Percentiles rank a stretch among this genome's conserved stretches.
phyloP scores from a whole-genome alignment of 2,888 invertebrate genomes.

The Eulithis prunata region DNA sequence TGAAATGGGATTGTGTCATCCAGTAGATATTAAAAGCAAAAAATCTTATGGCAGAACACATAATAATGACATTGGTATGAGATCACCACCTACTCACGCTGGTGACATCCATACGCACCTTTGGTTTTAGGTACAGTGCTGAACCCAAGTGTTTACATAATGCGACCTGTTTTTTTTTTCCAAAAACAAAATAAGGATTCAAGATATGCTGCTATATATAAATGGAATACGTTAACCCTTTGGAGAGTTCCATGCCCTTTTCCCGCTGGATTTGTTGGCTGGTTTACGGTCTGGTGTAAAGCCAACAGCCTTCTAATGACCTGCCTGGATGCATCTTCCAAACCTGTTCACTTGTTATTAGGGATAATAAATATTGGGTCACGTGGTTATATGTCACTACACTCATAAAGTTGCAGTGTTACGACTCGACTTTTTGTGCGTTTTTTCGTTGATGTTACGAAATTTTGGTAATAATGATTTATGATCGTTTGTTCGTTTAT shows the following conservation, averaged over 20 bases:
- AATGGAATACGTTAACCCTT: conserved; percentile 28
- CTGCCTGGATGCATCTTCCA: conserved; percentile 21
- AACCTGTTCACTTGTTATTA: conserved; percentile 27
- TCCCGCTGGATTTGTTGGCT: background rate
- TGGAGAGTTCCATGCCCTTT: conserved; percentile 32
- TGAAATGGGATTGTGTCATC: no score
- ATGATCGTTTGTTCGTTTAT: no score
- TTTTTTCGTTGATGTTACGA: conserved; percentile 4
- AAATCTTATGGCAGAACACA: background rate
- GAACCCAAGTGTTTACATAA: background rate
- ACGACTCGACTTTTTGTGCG: conserved; percentile 12
- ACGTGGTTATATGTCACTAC: conserved; percentile 27
- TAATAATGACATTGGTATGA: background rate
- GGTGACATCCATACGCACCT: background rate
- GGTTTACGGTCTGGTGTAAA: conserved; percentile 20
- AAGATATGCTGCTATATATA: conserved; percentile 11
- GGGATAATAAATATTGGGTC: conserved; percentile 18
- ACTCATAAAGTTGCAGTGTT: conserved; percentile 30
- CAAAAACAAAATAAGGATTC: conserved; percentile 7
- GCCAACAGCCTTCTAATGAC: conserved; percentile 36
- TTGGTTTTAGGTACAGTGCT: background rate
- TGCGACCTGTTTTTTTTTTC: background rate
- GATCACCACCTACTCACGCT: conserved; percentile 3
- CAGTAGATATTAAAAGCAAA: no score
- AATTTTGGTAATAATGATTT: background rate